These are phyloP conservation scores for Lamellibrachia luymesi DNA, from an alignment of 1,140 invertebrate genomes.

Conservation along the genomic window DNA sequence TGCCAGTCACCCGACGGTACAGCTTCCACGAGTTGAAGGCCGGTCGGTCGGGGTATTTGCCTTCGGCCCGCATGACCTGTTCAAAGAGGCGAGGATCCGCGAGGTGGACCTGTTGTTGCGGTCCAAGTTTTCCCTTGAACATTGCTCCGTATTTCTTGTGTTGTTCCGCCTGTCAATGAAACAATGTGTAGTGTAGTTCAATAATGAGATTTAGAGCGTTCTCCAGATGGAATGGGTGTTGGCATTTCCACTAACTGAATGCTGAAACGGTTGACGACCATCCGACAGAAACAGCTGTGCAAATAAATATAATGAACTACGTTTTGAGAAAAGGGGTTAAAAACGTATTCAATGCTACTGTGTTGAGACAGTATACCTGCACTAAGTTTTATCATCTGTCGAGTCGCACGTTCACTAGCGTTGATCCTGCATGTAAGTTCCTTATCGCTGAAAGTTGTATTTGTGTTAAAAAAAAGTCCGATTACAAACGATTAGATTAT, in stretches of 20 bases:
- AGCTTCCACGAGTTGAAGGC: constrained; percentile 67
- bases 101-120: constrained; percentile 71
- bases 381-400: no score
- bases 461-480: no score
- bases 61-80: constrained; percentile 69
- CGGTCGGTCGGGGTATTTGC: constrained; percentile 71
- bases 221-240: background rate
- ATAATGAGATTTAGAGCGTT: background rate
- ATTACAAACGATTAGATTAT: no score
- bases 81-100: constrained; percentile 80
- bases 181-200: background rate
- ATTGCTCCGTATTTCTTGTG: constrained; percentile 73
- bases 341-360: no score
- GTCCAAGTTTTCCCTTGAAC: constrained; percentile 74
- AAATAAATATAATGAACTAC: no score
- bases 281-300: background rate
- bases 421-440: no score
- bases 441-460: no score
- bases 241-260: background rate
- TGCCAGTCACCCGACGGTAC: constrained; percentile 71
- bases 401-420: no score
- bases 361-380: no score
- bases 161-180: constrained; percentile 37
- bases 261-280: background rate
- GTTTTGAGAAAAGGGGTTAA: no score